Percentiles rank a stretch among this genome's conserved stretches.
Conservation (phyloP, 2,888 invertebrate genomes). For the Anoncus sp. region DNA sequence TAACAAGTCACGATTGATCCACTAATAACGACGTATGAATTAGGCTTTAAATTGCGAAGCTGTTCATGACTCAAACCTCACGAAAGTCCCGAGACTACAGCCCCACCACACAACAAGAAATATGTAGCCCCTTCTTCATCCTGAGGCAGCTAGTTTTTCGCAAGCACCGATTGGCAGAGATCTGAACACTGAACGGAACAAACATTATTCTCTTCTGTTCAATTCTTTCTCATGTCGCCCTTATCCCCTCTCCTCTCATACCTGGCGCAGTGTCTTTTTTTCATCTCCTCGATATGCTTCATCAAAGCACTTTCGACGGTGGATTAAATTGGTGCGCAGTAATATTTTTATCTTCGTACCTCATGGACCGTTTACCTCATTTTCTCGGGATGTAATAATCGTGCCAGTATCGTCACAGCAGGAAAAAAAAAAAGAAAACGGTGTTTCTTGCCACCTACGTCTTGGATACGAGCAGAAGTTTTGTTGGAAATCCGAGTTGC, state of each 20-base stretch:
- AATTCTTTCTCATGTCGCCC: slow-evolving; percentile 16
- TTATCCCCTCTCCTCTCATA: slow-evolving; percentile 15
- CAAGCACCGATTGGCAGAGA: slow-evolving; percentile 17
- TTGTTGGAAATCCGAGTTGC: slow-evolving; percentile 10
- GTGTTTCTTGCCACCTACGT: slow-evolving; percentile 12
- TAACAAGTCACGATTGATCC: no score
- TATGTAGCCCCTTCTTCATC: slow-evolving; percentile 6
- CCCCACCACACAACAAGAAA: not conserved
- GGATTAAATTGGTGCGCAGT: slow-evolving; percentile 7
- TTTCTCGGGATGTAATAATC: not conserved
- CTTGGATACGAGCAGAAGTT: not conserved
- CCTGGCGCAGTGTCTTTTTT: slow-evolving; percentile 6
- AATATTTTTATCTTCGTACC: slow-evolving; percentile 10
- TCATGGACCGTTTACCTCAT: not conserved
- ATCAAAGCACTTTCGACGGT: not conserved
- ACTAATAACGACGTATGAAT: not conserved
- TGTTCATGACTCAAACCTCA: not conserved
- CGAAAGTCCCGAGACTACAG: not conserved
- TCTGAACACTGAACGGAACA: not conserved
- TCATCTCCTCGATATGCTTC: slow-evolving; percentile 14
- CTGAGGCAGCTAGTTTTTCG: not conserved
- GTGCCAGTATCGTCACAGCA: slow-evolving; percentile 1
- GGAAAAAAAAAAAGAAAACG: not conserved
- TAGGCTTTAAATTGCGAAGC: not conserved
- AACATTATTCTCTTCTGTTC: slow-evolving; percentile 28